These are phyloP conservation scores for Aplodontia rufa DNA, from an alignment of 2,113 vertebrate genomes.

Conservation along the genomic window DNA sequence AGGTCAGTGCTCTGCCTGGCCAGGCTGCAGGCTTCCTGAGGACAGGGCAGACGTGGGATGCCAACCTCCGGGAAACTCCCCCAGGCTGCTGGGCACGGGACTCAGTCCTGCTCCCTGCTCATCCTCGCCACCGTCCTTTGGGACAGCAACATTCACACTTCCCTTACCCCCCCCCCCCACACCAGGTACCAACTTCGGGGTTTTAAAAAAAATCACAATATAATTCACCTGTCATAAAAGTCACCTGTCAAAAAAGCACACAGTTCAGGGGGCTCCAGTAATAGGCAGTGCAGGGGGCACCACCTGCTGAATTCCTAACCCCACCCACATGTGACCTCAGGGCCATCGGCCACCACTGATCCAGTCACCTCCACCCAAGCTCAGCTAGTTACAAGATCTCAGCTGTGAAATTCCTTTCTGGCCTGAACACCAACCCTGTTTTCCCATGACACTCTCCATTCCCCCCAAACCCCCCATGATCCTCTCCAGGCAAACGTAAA, in stretches of 20 bases:
- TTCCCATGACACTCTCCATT: too few relatives aligned
- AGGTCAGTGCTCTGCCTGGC: too few relatives aligned
- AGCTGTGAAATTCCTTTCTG: background rate
- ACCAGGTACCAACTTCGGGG: background rate
- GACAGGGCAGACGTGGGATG: background rate
- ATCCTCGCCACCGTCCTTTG: background rate
- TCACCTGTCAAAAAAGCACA: background rate
- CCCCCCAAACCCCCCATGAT: too few relatives aligned
- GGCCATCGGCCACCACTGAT: background rate
- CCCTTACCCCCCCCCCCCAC: too few relatives aligned
- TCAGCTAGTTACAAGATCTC: background rate
- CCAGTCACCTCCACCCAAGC: background rate
- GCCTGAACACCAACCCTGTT: background rate
- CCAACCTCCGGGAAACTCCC: background rate
- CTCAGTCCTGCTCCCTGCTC: background rate
- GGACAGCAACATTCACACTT: background rate
- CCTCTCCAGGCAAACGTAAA: too few relatives aligned
- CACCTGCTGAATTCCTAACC: background rate
- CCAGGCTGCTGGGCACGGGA: fast-evolving
- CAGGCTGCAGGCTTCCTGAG: background rate
- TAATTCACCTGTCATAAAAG: background rate
- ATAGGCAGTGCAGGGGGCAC: background rate
- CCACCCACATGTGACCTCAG: background rate
- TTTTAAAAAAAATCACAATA: background rate
- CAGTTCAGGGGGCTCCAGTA: background rate